These are phyloP conservation scores for Chaitophorus viminalis DNA, from an alignment of 2,888 invertebrate genomes.

Conservation along the genomic window DNA sequence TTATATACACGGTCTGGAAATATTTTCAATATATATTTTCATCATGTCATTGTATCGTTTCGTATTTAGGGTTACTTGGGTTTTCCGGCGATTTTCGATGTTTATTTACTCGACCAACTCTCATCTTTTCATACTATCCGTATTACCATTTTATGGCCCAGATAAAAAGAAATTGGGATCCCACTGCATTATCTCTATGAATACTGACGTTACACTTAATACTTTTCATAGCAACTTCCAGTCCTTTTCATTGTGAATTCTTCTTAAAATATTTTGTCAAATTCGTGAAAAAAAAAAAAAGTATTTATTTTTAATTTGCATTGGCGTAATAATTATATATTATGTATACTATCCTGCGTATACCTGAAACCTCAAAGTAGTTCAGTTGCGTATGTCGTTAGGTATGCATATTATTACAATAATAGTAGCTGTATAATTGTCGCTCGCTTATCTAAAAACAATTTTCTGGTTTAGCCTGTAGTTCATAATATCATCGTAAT, in stretches of 20 bases:
- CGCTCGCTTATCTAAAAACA: too few species aligned
- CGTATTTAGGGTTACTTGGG: background rate
- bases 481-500: too few species aligned
- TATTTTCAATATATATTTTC: background rate
- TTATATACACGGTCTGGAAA: background rate
- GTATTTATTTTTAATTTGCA: background rate
- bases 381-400: too few species aligned
- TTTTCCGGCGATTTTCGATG: background rate
- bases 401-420: too few species aligned
- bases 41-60: background rate
- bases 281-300: background rate
- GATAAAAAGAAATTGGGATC: background rate
- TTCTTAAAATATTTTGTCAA: background rate
- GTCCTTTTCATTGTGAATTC: background rate
- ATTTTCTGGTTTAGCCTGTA: too few species aligned
- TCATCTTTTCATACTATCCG: background rate
- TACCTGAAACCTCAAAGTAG: too few species aligned
- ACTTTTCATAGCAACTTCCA: background rate
- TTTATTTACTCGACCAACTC: background rate
- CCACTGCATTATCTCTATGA: background rate
- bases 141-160: background rate
- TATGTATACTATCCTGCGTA: too few species aligned
- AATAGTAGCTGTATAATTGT: too few species aligned
- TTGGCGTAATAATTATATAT: background rate
- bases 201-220: background rate